Evolutionary conservation across 2,888 invertebrate genomes (phyloP), one percentile per base, ranked within the genome.

Genomic region (Agrilus biguttatus): DNA sequence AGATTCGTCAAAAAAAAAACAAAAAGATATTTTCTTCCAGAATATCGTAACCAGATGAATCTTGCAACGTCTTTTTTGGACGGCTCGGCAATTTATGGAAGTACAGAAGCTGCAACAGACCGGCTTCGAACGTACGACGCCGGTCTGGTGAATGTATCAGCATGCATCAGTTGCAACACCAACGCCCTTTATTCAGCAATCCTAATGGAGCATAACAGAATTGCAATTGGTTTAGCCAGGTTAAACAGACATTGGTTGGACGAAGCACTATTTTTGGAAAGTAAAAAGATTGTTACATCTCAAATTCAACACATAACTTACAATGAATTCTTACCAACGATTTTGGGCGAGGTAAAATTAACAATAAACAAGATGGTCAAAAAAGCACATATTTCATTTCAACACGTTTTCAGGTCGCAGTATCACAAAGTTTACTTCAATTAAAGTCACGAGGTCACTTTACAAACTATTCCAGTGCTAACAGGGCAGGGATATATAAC

Each of bases 281-380:
- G 84, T 3, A 73, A 83, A 40, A 70, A 85, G 38, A 78, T 83
- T 10, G 72, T 88, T 10, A 77, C 81, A 0, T 85, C 87, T 0
- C 74, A 85, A 60, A 77, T 89, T 35, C 89, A 89, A 51, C 88
- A 88, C 54, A 80, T 89, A 43, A 88, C 89, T 0, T 80, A 79
- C 60, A 84, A 82, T 54, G 89, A 89, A 61, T 89, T 83, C 64
- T 66, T 88, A 44, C 86, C 87, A 0, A 78, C 81, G 42, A 70
- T 88, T 10, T 63, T 89, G 37, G 86, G 85, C 45, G 74, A 83
- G 71, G 81, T 81, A 62, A 69, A 65, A 17, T 17, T 10, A 17
- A 10, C 10, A 13, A 17, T 8, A 4, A 17, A 10, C 3, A 19
- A 14, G n/a, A 14, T 4, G 5, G 10, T 14, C 14, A 37, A 17